Evolutionary conservation across 2,797 vertebrate genomes (phyloP).

Genomic region (Emydoidea blandingii): DNA sequence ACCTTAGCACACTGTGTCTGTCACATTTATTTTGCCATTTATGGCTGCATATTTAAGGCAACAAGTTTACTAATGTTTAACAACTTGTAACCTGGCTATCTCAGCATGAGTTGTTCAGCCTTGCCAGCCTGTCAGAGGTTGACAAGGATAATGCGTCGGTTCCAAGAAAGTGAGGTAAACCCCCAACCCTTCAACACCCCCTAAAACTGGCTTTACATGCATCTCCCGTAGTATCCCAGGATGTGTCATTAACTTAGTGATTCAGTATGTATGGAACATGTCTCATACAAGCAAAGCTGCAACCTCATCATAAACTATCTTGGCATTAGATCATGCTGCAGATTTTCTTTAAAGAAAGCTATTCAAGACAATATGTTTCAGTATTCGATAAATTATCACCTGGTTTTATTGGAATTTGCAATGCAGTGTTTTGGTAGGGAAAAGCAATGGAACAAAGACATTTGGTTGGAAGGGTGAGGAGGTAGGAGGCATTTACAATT

Average conservation of each 20-base stretch:
- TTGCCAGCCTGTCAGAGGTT: slow-evolving; percentile 29
- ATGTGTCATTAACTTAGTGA: slow-evolving; percentile 1
- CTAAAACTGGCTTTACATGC: background rate
- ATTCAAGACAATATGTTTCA: accelerated
- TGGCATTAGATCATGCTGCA: background rate
- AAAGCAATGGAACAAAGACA: slow-evolving; percentile 13
- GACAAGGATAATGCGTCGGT: slow-evolving; percentile 55
- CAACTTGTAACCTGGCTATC: slow-evolving; percentile 12
- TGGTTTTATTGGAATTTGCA: background rate
- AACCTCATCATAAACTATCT: background rate
- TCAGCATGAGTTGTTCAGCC: slow-evolving; percentile 38
- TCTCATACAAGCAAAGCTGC: background rate
- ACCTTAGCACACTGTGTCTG: background rate
- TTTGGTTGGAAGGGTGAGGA: accelerated
- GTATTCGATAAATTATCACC: background rate
- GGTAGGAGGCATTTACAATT: background rate
- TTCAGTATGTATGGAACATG: background rate
- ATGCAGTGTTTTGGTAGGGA: background rate
- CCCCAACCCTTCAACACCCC: background rate
- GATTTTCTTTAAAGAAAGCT: background rate
- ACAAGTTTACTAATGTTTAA: background rate
- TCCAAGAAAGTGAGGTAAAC: slow-evolving; percentile 60
- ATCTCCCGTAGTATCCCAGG: slow-evolving; percentile 18
- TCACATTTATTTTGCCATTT: background rate
- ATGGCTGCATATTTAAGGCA: slow-evolving; percentile 55